Percentiles rank a stretch among this genome's conserved stretches.
Evolutionary conservation across 2,888 invertebrate genomes (phyloP).

Genomic region (Caenorhabditis sinica): DNA sequence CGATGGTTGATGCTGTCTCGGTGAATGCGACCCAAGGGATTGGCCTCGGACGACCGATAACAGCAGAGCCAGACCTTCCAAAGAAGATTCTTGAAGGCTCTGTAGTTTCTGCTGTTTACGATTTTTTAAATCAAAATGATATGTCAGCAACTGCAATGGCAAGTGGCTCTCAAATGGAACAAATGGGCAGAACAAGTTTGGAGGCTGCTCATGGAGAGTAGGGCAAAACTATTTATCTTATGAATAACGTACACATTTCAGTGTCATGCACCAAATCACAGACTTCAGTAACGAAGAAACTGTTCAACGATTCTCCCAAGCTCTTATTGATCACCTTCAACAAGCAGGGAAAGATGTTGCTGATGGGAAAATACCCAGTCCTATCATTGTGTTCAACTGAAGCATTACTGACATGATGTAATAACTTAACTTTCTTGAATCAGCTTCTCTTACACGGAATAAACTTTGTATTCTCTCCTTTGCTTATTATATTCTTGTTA

Average conservation of each 20-base stretch:
- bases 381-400: conserved; percentile 5
- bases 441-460: conserved; percentile 28
- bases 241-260: conserved; percentile 13
- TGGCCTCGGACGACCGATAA: conserved; percentile 72
- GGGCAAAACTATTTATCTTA: conserved; percentile 3
- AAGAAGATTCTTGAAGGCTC: conserved; percentile 69
- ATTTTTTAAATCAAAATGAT: conserved; percentile 74
- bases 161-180: conserved; percentile 75
- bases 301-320: conserved; percentile 3
- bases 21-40: conserved; percentile 72
- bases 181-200: conserved; percentile 64
- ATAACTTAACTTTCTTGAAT: not conserved
- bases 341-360: conserved; percentile 2
- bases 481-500: not conserved
- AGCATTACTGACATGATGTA: not conserved
- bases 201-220: conserved; percentile 8
- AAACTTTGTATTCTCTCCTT: not conserved
- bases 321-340: not conserved
- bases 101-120: conserved; percentile 59
- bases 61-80: conserved; percentile 77
- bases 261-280: conserved; percentile 11
- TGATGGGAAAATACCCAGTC: conserved; percentile 4
- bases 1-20: conserved; percentile 72
- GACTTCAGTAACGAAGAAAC: conserved; percentile 15
- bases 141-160: conserved; percentile 70